Base-by-base conservation (phyloP, 2,888 invertebrate species). In the Iselma pallidipennis region DNA sequence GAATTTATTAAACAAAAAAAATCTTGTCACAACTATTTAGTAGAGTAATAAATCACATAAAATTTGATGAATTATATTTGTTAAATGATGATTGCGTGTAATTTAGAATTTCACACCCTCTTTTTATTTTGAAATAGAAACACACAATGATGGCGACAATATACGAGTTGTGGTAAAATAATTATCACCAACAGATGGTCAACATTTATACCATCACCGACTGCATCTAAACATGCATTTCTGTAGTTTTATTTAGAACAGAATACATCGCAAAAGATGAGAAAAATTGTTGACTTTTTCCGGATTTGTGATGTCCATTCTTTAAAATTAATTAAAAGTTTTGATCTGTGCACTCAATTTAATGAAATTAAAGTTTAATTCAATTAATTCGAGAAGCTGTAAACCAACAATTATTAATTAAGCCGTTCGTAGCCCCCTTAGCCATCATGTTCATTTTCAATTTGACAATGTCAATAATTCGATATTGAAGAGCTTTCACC, bases 381-480 rank as follows among this genome's bases (percentile, higher is more conserved):
- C 16, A 37, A 37, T 37, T 37, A 16, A 37, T 16, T 2, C 7
- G 16, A 29, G 29, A 19, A 45, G 21, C 45, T 21, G 19, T 45
- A 45, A 21, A 45, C 19, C 42, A 21, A 45, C 45, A 21, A 45
- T 45, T 45, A 45, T 45, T 45, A 45, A 45, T 45, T 45, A 45
- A 45, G 21, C 45, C 45, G 2, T 19, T 42, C 16, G 9, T n/a
- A 33, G 12, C 14, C 9, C 37, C 14, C 2, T 16, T 16, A 33
- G 14, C 12, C 4, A 29, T 29, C 33, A n/a, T 5, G 10, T 42
- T 42, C 19, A 19, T 10, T 45, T 45, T 16, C 45, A 45, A 45
- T 45, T 45, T 45, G 10, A 45, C 45, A 45, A 19, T 45, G 21
- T 45, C 45, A 45, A 45, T 45, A 45, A 45, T 45, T 12, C 7